Conservation (phyloP, 2,113 vertebrate species). For the Ornithorhynchus anatinus region DNA sequence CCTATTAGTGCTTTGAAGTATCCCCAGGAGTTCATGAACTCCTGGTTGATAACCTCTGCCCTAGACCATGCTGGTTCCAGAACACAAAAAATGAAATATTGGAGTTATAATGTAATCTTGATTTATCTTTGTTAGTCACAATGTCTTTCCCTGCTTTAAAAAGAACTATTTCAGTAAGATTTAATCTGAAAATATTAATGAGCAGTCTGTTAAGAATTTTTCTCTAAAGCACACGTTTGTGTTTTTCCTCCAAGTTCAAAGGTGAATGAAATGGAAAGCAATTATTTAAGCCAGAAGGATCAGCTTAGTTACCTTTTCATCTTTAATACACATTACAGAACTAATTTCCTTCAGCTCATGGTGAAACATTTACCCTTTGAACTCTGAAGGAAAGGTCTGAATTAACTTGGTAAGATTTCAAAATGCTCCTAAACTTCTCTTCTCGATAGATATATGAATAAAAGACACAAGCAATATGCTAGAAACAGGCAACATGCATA, state of each 20-base stretch:
- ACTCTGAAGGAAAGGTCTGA: not conserved
- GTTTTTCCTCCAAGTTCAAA: slow-evolving; percentile 8
- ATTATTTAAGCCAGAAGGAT: slow-evolving; percentile 18
- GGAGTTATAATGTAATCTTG: not conserved
- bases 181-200: slow-evolving; percentile 11
- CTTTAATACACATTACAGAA: slow-evolving; percentile 5
- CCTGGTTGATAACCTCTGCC: not conserved
- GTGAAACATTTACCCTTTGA: not conserved
- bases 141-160: not conserved
- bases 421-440: not conserved
- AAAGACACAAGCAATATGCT: not conserved
- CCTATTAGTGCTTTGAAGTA: no score
- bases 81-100: not conserved
- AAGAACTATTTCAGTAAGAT: not conserved
- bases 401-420: not conserved
- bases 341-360: slow-evolving; percentile 2
- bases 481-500: not conserved
- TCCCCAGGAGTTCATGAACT: no score
- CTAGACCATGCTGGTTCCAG: not conserved
- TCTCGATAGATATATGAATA: not conserved
- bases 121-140: not conserved
- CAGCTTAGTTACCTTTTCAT: slow-evolving; percentile 12
- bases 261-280: slow-evolving; percentile 20
- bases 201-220: slow-evolving; percentile 17
- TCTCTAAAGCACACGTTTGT: slow-evolving; percentile 12